phyloP scores from a whole-genome alignment of 53 echinoderm and acorn worm genomes.

The Crossaster papposus region DNA sequence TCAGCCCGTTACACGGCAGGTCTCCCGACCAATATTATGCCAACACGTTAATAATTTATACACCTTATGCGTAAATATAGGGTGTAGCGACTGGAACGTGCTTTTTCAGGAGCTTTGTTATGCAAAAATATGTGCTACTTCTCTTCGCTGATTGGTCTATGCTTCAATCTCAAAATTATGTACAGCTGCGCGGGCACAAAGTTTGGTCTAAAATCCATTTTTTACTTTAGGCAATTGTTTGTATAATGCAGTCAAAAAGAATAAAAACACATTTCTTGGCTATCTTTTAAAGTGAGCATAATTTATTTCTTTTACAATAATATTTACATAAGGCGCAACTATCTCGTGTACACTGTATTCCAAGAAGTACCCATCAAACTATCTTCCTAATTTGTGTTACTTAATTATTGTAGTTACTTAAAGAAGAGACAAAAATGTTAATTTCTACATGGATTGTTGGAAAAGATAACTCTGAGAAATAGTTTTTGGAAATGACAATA shows the following conservation, averaged over 20 bases:
- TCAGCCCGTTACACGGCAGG: too few species aligned
- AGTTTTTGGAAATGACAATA: too few species aligned
- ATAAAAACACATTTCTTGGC: not conserved
- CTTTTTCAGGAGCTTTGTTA: not conserved
- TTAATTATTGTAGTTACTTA: not conserved
- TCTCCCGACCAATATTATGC: too few species aligned
- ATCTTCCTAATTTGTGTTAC: not conserved
- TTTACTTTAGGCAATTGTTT: too few species aligned
- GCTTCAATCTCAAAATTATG: not conserved
- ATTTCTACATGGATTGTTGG: not conserved
- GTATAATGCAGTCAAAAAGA: not conserved
- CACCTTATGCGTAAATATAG: not conserved
- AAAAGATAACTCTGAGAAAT: too few species aligned
- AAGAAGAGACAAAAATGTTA: not conserved
- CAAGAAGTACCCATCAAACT: not conserved
- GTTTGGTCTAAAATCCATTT: not conserved
- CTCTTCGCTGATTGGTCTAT: not conserved
- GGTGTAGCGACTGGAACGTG: not conserved
- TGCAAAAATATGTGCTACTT: not conserved
- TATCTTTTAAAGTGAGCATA: conserved; percentile 21
- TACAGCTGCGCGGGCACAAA: not conserved
- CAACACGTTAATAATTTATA: too few species aligned
- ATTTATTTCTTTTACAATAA: conserved; percentile 40
- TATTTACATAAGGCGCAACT: conserved; percentile 32
- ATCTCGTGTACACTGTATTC: conserved; percentile 25